These are phyloP conservation scores for Nylanderia fulva DNA, from an alignment of 1,140 invertebrate genomes.

Conservation along the genomic window DNA sequence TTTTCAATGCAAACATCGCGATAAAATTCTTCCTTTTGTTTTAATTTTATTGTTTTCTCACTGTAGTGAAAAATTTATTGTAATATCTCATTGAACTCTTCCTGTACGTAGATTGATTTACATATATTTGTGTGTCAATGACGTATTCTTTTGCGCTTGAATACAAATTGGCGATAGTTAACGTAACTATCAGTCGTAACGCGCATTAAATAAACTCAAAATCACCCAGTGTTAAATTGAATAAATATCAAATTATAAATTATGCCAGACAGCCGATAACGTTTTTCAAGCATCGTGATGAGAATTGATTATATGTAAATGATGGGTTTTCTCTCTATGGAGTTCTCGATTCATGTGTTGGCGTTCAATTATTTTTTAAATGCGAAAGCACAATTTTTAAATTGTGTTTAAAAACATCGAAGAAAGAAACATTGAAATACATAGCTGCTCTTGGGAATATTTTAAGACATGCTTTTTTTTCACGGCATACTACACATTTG, in stretches of 20 bases:
- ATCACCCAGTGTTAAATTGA: not conserved
- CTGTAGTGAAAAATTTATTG: not conserved
- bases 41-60: not conserved
- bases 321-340: too few relatives aligned
- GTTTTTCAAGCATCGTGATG: not conserved
- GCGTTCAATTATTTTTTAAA: slow-evolving; percentile 6
- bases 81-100: not conserved
- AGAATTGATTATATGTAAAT: slow-evolving; percentile 16
- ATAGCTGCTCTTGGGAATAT: not conserved
- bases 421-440: slow-evolving; percentile 14
- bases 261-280: not conserved
- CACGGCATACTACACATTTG: not conserved
- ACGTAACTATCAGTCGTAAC: not conserved
- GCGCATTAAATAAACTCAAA: slow-evolving; percentile 2
- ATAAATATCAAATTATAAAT: slow-evolving; percentile 8
- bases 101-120: slow-evolving; percentile 20
- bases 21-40: not conserved
- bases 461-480: slow-evolving; percentile 12
- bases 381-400: slow-evolving; percentile 3
- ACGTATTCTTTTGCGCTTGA: slow-evolving; percentile 29
- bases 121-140: not conserved
- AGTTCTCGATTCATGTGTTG: not conserved
- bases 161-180: slow-evolving; percentile 13
- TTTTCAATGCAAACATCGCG: not conserved
- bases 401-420: not conserved